Conservation (phyloP, 2,888 invertebrate genomes). For the Drosophila kuntzei region DNA sequence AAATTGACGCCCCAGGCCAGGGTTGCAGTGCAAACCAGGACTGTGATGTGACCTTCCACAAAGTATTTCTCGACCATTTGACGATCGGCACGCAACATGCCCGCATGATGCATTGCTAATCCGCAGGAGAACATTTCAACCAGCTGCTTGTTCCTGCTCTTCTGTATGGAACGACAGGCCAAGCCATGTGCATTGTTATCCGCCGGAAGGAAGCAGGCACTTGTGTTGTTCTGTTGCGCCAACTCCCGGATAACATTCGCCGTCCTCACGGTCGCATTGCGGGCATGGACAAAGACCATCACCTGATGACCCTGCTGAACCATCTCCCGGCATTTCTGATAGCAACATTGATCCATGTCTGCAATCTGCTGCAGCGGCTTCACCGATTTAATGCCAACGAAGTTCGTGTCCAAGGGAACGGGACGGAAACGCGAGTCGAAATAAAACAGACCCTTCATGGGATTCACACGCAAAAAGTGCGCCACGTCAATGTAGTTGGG, state of each 20-base stretch:
- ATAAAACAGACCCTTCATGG: conserved; percentile 95
- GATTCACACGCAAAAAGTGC: conserved; percentile 96
- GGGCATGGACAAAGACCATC: conserved; percentile 99
- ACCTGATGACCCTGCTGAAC: conserved; percentile 95
- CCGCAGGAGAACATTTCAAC: conserved; percentile 94
- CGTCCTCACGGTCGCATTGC: conserved; percentile 97
- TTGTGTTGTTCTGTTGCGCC: conserved; percentile 91
- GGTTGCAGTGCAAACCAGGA: conserved; percentile 98
- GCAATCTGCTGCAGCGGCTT: conserved; percentile 88
- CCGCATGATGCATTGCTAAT: conserved; percentile 98
- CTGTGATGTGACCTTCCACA: conserved; percentile 93
- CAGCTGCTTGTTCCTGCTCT: conserved; percentile 92
- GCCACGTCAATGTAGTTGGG: conserved; percentile 99
- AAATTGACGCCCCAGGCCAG: conserved; percentile 99
- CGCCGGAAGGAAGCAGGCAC: conserved; percentile 89
- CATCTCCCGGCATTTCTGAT: conserved; percentile 95
- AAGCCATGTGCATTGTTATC: conserved; percentile 88
- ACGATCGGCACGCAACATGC: conserved; percentile 95
- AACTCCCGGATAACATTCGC: conserved; percentile 94
- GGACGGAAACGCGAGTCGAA: conserved; percentile 98
- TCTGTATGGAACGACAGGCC: conserved; percentile 90
- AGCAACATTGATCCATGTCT: conserved; percentile 96
- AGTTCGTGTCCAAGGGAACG: conserved; percentile 96
- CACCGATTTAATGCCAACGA: conserved; percentile 93
- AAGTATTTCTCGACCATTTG: conserved; percentile 96